Conservation (phyloP, 2,888 invertebrate species). For the Tetranychus piercei region DNA sequence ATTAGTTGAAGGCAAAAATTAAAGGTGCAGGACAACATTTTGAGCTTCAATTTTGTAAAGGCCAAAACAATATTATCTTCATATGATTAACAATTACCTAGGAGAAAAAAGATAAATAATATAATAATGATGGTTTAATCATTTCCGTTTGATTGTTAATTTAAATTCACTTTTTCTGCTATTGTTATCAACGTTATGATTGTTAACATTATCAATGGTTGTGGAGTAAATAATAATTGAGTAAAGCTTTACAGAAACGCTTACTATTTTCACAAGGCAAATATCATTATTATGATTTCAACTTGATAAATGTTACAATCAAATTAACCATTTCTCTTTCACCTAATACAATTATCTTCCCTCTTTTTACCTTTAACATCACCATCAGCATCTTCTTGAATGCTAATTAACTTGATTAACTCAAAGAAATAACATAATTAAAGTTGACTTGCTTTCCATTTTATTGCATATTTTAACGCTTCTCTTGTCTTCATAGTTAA, state of each 20-base stretch:
- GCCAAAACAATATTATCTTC: no score
- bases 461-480: no score
- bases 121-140: not conserved
- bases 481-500: no score
- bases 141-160: not conserved
- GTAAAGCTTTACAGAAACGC: not conserved
- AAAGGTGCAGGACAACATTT: no score
- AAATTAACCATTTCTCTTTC: not conserved
- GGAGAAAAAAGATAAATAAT: not conserved
- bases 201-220: no score
- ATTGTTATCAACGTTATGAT: no score
- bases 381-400: not conserved
- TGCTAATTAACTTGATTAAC: not conserved
- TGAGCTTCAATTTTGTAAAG: no score
- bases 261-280: not conserved
- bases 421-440: not conserved
- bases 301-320: not conserved
- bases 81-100: no score
- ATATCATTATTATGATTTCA: not conserved
- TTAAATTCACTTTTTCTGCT: not conserved
- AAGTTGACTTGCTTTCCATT: not conserved
- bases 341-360: not conserved
- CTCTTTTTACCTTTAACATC: not conserved
- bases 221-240: not conserved
- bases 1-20: no score